phyloP scores from a whole-genome alignment of 2,888 invertebrate genomes.

The Drymonia ruficornis region DNA sequence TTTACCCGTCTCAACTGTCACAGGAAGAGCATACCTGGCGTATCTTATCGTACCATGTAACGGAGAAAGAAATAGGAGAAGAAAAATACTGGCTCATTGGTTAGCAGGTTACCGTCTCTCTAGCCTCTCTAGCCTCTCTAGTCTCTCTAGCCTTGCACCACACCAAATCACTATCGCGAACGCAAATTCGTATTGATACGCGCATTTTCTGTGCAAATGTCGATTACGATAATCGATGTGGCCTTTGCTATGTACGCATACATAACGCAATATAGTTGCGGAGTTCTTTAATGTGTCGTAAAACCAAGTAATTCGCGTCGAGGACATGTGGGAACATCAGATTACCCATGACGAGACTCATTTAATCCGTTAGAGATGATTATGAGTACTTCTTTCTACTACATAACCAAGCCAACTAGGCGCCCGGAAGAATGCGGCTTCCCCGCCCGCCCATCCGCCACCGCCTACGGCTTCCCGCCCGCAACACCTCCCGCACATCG shows the following conservation, averaged over 20 bases:
- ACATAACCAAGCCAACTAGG: no score
- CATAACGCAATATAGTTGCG: constrained; percentile 38
- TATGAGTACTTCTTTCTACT: no score
- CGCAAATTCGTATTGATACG: constrained; percentile 50
- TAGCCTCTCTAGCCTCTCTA: background rate
- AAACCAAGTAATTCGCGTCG: constrained; percentile 37
- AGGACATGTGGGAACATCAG: constrained; percentile 31
- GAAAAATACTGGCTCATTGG: no score
- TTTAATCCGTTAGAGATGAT: constrained; percentile 30
- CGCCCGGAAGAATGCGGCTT: no score
- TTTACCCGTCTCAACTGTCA: no score
- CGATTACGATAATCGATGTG: constrained; percentile 60
- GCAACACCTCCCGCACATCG: no score
- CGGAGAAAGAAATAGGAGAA: no score
- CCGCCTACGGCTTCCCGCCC: no score
- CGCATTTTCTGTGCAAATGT: constrained; percentile 64
- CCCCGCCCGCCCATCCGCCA: no score
- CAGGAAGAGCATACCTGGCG: no score
- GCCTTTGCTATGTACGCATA: constrained; percentile 46
- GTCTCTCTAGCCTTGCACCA: constrained; percentile 36
- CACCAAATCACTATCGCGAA: constrained; percentile 29
- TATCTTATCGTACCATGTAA: no score
- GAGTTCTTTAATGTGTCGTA: constrained; percentile 28
- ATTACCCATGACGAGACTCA: constrained; percentile 35
- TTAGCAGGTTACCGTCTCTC: no score